Evolutionary conservation across 2,113 vertebrate genomes (phyloP).

Genomic region (Sardina pilchardus): DNA sequence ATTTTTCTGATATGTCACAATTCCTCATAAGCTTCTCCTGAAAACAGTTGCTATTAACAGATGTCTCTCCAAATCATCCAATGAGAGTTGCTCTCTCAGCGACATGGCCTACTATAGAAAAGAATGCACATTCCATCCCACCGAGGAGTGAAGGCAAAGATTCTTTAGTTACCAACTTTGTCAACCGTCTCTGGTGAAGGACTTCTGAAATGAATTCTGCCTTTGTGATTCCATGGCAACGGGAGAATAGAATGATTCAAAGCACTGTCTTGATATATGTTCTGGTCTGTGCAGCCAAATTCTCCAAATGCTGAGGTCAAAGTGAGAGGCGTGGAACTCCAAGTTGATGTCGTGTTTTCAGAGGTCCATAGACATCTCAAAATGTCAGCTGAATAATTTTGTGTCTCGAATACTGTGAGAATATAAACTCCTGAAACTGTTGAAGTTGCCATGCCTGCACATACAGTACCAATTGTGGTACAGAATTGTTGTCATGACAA

Average conservation of each 20-base stretch:
- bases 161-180: too few relatives aligned
- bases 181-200: too few relatives aligned
- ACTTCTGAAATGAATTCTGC: not conserved
- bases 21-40: not conserved
- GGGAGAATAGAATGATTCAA: not conserved
- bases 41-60: not conserved
- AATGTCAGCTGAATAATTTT: not conserved
- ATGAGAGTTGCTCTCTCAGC: not conserved
- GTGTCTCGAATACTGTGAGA: not conserved
- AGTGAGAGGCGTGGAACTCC: not conserved
- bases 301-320: not conserved
- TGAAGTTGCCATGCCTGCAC: not conserved
- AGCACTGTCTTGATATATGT: not conserved
- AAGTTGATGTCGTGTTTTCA: not conserved
- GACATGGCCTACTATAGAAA: not conserved
- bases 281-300: not conserved
- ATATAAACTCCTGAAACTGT: not conserved
- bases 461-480: not conserved
- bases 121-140: not conserved
- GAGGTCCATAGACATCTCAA: not conserved
- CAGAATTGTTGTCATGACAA: not conserved
- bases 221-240: constrained; percentile 6
- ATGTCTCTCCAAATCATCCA: not conserved
- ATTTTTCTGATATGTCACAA: not conserved
- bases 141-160: not conserved